Base-by-base conservation (phyloP, 2,888 invertebrate genomes). In the Abscondita cerata region DNA sequence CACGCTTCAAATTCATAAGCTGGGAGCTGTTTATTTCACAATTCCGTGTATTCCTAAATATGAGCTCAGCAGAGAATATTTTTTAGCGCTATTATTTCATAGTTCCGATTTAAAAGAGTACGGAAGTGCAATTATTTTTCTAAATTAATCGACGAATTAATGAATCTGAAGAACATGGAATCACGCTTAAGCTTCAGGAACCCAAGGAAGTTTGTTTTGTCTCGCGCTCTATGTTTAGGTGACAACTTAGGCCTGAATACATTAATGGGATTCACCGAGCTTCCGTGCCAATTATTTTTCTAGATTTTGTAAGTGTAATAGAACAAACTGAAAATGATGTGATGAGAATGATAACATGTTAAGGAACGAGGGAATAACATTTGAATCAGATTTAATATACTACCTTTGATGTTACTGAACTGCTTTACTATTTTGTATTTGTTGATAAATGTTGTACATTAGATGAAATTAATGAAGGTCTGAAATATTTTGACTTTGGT, bases 191-290 rank as follows among this genome's bases (percentile, higher is more conserved):
- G 16, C 13, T 6, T 18, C 48, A 40, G 16, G 41, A 52, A 19
- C 13, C 20, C 9, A 15, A 13, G 13, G 20, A 51, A 56, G 25
- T 67, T 11, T 61, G 62, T 62, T 60, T 70, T 54, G n/a, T 31
- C 52, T 46, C 33, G 66, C 31, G 40, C 65, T 5, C 41, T 63
- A 9, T 48, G 69, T 12, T 15, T 60, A 2, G 69, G 68, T 0
- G 69, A 71, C 57, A 70, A 70, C 60, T 53, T 68, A 31, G 71
- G 64, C 1, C 33, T 68, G 9, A 58, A 70, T 52, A 53, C 62
- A n/a, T 38, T 68, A 19, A 50, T 66, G 36, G 70, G 70, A 3
- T 68, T 66, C 19, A 50, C 58, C 6, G 59, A 62, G 61, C 25
- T 70, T 70, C 52, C 20, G 44, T n/a, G 61, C 66, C 8, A 68